Conservation (phyloP, 2,113 vertebrate species). For the Pachycephala philippinensis region DNA sequence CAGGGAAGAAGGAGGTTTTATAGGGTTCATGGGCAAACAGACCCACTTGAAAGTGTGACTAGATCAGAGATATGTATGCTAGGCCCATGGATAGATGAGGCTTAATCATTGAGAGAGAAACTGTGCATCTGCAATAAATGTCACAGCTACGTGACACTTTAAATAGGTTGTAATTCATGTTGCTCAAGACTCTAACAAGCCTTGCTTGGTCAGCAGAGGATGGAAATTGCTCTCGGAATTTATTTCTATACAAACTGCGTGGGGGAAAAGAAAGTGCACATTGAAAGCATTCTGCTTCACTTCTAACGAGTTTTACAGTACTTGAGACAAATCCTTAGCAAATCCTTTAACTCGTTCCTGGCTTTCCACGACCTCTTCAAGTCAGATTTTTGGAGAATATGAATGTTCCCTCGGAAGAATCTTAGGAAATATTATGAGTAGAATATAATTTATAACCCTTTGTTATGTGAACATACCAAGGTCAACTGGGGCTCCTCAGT, state of each 20-base stretch:
- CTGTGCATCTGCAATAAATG: background rate
- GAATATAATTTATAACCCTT: background rate
- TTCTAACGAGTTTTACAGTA: background rate
- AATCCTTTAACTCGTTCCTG: background rate
- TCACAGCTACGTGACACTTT: background rate
- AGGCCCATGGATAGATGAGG: background rate
- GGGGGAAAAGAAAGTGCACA: background rate
- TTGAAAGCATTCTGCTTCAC: background rate
- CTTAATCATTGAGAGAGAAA: background rate
- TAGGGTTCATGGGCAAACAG: background rate
- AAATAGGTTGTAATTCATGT: background rate
- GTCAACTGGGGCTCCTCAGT: background rate
- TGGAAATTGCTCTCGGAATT: background rate
- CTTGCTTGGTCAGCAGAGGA: background rate
- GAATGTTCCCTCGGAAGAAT: background rate
- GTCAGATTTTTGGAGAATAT: background rate
- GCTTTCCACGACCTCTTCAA: background rate
- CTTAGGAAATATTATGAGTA: background rate
- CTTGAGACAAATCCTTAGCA: background rate
- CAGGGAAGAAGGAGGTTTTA: rapidly evolving
- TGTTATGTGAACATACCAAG: background rate
- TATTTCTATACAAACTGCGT: background rate
- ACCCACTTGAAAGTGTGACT: background rate
- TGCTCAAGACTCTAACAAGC: background rate
- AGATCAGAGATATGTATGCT: background rate